A percentile compares a stretch with the other conserved stretches of the same genome.
Evolutionary conservation across 2,113 vertebrate genomes (phyloP).

Genomic region (Thamnaconus septentrionalis): DNA sequence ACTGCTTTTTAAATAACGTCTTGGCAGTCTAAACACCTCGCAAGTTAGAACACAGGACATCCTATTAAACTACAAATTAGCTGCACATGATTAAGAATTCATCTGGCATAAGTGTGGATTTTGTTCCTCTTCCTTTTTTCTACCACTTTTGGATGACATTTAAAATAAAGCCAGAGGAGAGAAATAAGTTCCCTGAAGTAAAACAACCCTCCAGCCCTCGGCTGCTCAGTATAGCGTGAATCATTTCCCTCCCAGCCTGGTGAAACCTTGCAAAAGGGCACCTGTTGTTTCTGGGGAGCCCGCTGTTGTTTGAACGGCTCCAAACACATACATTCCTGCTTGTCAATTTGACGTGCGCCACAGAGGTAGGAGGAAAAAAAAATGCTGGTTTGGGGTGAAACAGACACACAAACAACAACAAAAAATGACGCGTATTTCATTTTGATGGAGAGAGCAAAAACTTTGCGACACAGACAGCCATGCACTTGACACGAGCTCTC

Average conservation of each 20-base stretch:
- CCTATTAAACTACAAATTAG: too few relatives aligned
- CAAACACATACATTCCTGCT: conserved; percentile 34
- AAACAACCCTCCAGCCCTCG: not conserved
- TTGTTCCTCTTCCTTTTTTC: too few relatives aligned
- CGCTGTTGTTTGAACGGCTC: conserved; percentile 30
- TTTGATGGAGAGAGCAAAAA: not conserved
- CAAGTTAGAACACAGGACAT: too few relatives aligned
- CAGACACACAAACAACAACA: not conserved
- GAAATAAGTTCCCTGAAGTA: not conserved
- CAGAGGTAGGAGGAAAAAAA: conserved; percentile 6
- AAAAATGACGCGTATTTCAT: too few relatives aligned
- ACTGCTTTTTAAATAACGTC: too few relatives aligned
- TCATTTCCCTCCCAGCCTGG: conserved; percentile 2
- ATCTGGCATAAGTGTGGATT: too few relatives aligned
- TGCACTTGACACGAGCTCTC: conserved; percentile 42
- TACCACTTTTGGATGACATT: too few relatives aligned
- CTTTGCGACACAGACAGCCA: conserved; percentile 5
- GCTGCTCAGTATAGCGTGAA: conserved; percentile 5
- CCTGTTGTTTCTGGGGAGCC: conserved; percentile 13
- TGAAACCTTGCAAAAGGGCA: conserved; percentile 14
- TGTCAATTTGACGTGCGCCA: conserved; percentile 31
- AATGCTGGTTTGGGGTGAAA: conserved; percentile 31
- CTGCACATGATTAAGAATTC: too few relatives aligned
- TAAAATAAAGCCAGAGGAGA: not conserved
- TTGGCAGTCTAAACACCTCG: too few relatives aligned